Conservation (phyloP, 2,888 invertebrate genomes). For the Drosophila tripunctata region DNA sequence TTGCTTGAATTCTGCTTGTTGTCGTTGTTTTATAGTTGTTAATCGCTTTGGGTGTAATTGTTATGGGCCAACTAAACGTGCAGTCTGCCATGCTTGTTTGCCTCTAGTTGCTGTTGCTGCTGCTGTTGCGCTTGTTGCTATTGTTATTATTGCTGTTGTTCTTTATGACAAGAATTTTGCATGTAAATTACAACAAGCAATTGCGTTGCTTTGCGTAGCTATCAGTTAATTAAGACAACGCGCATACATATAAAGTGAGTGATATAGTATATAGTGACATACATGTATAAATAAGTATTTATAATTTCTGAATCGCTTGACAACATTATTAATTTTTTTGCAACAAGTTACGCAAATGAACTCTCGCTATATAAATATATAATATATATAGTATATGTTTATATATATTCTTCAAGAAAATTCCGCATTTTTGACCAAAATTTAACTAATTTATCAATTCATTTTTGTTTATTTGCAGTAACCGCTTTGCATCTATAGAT, state of each 20-base stretch:
- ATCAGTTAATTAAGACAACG: constrained; percentile 20
- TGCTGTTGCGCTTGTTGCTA: constrained; percentile 1
- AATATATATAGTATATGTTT: no score
- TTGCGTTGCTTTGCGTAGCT: constrained; percentile 14
- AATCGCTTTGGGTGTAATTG: constrained; percentile 65
- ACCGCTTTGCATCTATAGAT: constrained; percentile 18
- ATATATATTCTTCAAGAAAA: no score
- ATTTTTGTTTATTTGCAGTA: constrained; percentile 33
- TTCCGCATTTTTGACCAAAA: no score
- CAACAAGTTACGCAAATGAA: no score
- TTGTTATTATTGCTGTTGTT: constrained; percentile 12
- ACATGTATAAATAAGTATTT: background rate
- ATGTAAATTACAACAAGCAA: constrained; percentile 31
- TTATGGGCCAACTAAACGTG: constrained; percentile 64
- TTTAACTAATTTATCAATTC: constrained; percentile 1
- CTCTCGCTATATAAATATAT: no score
- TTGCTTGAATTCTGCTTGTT: constrained; percentile 29
- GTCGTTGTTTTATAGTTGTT: constrained; percentile 52
- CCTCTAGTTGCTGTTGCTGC: background rate
- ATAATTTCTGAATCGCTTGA: no score
- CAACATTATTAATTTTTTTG: no score
- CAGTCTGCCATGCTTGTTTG: constrained; percentile 26
- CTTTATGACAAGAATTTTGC: constrained; percentile 41
- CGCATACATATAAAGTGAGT: no score
- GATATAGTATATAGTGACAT: no score